phyloP scores from a whole-genome alignment of 1,140 invertebrate species.

The Leptinotarsa texana region DNA sequence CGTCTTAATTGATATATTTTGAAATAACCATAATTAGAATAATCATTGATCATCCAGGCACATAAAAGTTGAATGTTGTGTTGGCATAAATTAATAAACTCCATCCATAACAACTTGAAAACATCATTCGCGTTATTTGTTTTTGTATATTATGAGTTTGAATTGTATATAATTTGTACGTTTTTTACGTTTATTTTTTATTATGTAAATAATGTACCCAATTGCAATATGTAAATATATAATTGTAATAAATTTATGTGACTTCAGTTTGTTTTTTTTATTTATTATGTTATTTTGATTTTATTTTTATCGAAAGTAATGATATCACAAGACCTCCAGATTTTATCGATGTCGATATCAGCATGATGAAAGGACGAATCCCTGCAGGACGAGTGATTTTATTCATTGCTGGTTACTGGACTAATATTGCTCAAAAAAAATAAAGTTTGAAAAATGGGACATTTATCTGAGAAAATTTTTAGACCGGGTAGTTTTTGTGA shows the following conservation, averaged over 20 bases:
- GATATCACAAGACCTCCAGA: no score
- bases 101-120: not conserved
- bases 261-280: constrained; percentile 14
- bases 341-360: no score
- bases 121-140: constrained; percentile 1
- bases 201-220: not conserved
- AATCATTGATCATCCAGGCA: not conserved
- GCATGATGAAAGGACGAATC: no score
- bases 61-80: not conserved
- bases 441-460: no score
- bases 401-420: no score
- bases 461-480: no score
- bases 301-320: no score
- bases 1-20: not conserved
- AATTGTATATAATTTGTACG: constrained; percentile 17
- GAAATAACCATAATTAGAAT: not conserved
- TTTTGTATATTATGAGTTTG: constrained; percentile 20
- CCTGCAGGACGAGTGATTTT: no score
- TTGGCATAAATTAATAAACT: not conserved
- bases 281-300: not conserved
- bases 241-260: constrained; percentile 9
- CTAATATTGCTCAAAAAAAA: no score
- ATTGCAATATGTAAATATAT: constrained; percentile 27
- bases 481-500: no score
- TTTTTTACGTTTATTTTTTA: constrained; percentile 16